Percentiles rank a stretch among this genome's conserved stretches.
Evolutionary conservation across 2,113 vertebrate genomes (phyloP).

Genomic region (Nyctereutes procyonoides): DNA sequence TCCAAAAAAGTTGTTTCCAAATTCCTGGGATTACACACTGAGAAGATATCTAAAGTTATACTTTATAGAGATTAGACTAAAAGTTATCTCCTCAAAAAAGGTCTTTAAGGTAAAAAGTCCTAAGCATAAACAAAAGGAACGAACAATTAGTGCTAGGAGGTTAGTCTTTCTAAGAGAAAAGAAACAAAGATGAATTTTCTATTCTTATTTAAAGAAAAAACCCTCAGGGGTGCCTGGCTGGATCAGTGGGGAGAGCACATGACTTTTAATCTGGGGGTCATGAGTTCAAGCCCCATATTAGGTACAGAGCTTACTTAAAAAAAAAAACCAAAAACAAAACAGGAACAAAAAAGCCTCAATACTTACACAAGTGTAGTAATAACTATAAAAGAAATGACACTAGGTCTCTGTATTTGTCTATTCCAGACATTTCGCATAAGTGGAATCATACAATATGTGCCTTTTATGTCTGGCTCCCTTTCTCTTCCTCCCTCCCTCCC

Average conservation of each 20-base stretch:
- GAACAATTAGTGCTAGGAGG: background rate
- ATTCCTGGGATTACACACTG: background rate
- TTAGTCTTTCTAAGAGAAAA: background rate
- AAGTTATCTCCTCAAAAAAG: background rate
- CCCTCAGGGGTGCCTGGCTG: background rate
- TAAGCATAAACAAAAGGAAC: background rate
- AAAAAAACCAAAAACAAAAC: background rate
- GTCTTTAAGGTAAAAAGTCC: background rate
- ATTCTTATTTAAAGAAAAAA: background rate
- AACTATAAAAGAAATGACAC: background rate
- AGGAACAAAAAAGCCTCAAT: background rate
- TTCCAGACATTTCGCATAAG: background rate
- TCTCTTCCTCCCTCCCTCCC: no score
- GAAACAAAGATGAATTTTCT: background rate
- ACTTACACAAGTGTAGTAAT: background rate
- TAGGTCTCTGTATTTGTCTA: background rate
- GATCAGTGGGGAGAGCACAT: background rate
- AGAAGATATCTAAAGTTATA: background rate
- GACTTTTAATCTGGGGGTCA: background rate
- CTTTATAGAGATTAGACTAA: background rate
- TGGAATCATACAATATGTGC: background rate
- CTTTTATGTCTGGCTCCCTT: background rate
- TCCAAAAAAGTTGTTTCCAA: background rate
- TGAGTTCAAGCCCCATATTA: background rate
- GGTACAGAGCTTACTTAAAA: background rate